These are phyloP conservation scores for Gisinianus flammeolus DNA, from an alignment of 2,888 invertebrate species.

Conservation along the genomic window DNA sequence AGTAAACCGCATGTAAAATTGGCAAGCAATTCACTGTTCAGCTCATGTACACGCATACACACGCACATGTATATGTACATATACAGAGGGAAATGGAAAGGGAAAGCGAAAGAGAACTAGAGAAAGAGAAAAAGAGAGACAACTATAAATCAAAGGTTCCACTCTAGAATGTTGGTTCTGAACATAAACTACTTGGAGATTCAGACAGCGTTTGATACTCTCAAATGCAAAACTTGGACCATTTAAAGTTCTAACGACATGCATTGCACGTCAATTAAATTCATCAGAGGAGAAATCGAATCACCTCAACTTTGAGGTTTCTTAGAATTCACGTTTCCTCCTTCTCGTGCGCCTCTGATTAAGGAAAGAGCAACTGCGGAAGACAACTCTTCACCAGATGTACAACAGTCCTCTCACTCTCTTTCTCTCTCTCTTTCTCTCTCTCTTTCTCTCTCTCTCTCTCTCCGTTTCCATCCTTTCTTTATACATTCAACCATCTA, in stretches of 20 bases:
- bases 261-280: slow-evolving; percentile 47
- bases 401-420: not conserved
- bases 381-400: slow-evolving; percentile 21
- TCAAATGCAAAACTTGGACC: slow-evolving; percentile 42
- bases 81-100: not conserved
- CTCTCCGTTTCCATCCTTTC: no score
- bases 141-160: slow-evolving; percentile 30
- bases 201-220: slow-evolving; percentile 34
- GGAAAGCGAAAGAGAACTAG: not conserved
- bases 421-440: not conserved
- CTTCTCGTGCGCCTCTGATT: slow-evolving; percentile 13
- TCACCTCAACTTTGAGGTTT: slow-evolving; percentile 38
- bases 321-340: slow-evolving; percentile 22
- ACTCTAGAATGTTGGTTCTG: not conserved
- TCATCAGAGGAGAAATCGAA: slow-evolving; percentile 35
- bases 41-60: slow-evolving; percentile 7
- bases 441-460: not conserved
- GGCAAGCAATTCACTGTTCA: slow-evolving; percentile 26
- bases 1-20: slow-evolving; percentile 35
- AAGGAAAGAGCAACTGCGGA: slow-evolving; percentile 28
- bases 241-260: slow-evolving; percentile 45
- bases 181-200: slow-evolving; percentile 22
- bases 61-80: no score
- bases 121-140: slow-evolving; percentile 15
- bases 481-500: not conserved